Percentiles rank a stretch among this genome's conserved stretches.
phyloP scores from a whole-genome alignment of 1,140 invertebrate genomes.

The Aethina tumida region DNA sequence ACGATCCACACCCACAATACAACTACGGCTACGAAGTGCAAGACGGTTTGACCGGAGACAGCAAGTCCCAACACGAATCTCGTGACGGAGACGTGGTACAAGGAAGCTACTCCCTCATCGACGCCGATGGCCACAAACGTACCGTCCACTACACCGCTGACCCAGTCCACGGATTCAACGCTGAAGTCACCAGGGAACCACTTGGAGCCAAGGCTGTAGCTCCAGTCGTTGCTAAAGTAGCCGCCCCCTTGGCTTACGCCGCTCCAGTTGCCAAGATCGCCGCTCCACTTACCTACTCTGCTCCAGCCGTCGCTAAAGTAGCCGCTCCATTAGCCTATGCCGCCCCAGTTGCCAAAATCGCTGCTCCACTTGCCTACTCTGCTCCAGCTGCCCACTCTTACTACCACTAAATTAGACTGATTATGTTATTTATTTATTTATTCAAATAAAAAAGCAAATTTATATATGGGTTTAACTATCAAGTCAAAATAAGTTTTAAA shows the following conservation, averaged over 20 bases:
- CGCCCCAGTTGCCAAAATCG: conserved; percentile 8
- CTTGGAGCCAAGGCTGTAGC: conserved; percentile 33
- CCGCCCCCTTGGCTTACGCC: conserved; percentile 5
- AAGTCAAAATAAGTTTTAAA: too few species aligned
- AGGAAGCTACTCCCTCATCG: conserved; percentile 48
- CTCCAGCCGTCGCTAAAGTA: too few species aligned
- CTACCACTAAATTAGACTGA: too few species aligned
- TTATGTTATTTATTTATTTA: too few species aligned
- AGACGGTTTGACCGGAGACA: conserved; percentile 49
- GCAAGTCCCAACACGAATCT: conserved; percentile 49
- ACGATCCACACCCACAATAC: conserved; percentile 49
- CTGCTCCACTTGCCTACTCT: conserved; percentile 9
- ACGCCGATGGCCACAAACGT: conserved; percentile 52
- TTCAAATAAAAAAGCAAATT: too few species aligned
- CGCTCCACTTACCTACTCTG: too few species aligned
- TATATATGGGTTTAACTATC: too few species aligned
- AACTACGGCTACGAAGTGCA: conserved; percentile 49
- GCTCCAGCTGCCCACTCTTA: conserved; percentile 3
- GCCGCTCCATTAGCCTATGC: conserved; percentile 9
- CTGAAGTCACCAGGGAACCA: conserved; percentile 33
- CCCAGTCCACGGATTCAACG: conserved; percentile 41
- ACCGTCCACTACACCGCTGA: conserved; percentile 56
- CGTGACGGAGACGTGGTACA: conserved; percentile 37
- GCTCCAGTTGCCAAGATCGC: conserved; percentile 11
- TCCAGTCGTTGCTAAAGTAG: conserved; percentile 32